Conservation (phyloP, 2,888 invertebrate species). For the Papilio elwesi region DNA sequence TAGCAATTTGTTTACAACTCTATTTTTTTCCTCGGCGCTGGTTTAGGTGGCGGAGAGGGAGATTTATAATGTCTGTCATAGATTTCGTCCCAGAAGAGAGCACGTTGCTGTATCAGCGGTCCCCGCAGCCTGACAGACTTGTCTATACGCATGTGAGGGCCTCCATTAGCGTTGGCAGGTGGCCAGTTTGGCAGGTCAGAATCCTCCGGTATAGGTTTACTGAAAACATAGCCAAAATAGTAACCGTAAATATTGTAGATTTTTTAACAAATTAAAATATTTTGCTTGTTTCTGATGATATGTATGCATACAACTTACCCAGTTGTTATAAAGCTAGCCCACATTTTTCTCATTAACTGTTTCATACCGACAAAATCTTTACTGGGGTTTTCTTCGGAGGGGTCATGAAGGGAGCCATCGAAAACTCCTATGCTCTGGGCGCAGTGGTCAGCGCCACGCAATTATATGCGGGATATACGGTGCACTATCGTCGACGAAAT, state of each 20-base stretch:
- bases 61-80: slow-evolving; percentile 48
- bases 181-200: slow-evolving; percentile 52
- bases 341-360: slow-evolving; percentile 52
- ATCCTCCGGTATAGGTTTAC: slow-evolving; percentile 52
- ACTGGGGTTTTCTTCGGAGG: slow-evolving; percentile 34
- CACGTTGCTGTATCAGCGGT: slow-evolving; percentile 45
- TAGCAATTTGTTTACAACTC: background rate
- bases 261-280: background rate
- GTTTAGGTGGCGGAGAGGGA: slow-evolving; percentile 29
- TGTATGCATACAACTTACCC: slow-evolving; percentile 49
- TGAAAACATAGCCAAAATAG: slow-evolving; percentile 42
- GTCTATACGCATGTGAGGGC: slow-evolving; percentile 53
- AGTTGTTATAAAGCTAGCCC: slow-evolving; percentile 58
- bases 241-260: background rate
- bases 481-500: slow-evolving; percentile 52
- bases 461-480: slow-evolving; percentile 50
- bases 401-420: slow-evolving; percentile 38
- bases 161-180: slow-evolving; percentile 44
- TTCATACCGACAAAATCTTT: slow-evolving; percentile 51
- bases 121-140: slow-evolving; percentile 47
- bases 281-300: background rate
- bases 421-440: slow-evolving; percentile 51
- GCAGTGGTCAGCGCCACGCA: slow-evolving; percentile 50
- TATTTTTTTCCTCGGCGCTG: background rate
- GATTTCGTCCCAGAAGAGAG: slow-evolving; percentile 51